Base-by-base conservation (phyloP, 2,113 vertebrate genomes). In the Oryzias curvinotus region DNA sequence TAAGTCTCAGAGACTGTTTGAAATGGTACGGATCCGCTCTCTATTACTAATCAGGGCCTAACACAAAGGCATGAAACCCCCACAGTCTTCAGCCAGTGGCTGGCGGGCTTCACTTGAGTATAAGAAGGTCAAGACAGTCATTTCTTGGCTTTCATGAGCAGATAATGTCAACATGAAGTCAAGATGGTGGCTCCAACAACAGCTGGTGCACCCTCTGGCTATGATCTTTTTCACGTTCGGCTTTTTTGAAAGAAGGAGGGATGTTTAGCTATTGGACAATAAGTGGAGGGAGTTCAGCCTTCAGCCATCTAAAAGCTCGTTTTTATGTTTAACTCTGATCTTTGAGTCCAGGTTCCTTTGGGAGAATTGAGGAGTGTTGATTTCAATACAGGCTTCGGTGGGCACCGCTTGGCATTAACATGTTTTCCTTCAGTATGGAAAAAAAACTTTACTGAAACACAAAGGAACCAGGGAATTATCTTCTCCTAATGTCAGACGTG, bases 201-300 rank as follows among this genome's bases (percentile, higher is more conserved):
- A 95, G 63, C 72, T 97, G 77, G 92, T 95, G 62, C 93, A 95
- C 14, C 94, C 95, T 1, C 82, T 97, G 78, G 96, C 95, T 96
- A 83, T 91, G 87, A 71, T 59, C 57, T 50, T 5, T 47, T 30
- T 23, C 28, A 63, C 45, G 19, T 66, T 53, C 50, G 62, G 23
- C 43, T 66, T 76, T 68, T 70, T 56, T 66, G 57, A 36, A 15
- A 43, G 36, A 52, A 26, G 19, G 7, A 54, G 14, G 18, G 2
- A 13, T 14, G 26, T 46, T 65, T 30, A 26, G 58, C 46, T 26
- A 54, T 48, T 50, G 50, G 65, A 62, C 7, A 7, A 51, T 7
- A 36, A 17, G 23, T 19, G 42, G 19, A 18, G 19, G 21, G 25
- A 19, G 46, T 36, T 30, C 2, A 57, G 46, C 46, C 57, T 18